These are phyloP conservation scores for Danaus chrysippus DNA, from an alignment of 2,888 invertebrate genomes.

Conservation along the genomic window DNA sequence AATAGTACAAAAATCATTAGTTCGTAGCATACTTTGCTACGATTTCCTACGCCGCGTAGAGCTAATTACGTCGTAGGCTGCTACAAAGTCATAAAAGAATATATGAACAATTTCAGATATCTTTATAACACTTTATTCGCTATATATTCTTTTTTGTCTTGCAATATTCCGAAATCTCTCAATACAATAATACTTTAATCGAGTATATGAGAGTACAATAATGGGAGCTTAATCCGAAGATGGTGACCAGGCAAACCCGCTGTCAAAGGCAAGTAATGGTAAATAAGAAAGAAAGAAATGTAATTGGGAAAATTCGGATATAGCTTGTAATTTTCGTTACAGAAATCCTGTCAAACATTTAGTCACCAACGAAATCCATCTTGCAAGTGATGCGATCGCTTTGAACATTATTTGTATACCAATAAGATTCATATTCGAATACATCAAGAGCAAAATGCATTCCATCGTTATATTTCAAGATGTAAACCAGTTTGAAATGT, in stretches of 20 bases:
- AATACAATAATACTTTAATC: background rate
- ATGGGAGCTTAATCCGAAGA: background rate
- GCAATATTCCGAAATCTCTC: no score
- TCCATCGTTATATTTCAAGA: constrained; percentile 2
- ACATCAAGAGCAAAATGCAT: background rate
- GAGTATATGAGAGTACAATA: background rate
- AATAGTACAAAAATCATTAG: no score
- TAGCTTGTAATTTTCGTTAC: constrained; percentile 18
- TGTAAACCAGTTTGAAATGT: constrained; percentile 11
- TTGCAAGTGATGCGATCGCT: background rate
- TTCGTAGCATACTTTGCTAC: background rate
- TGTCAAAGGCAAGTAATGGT: constrained; percentile 1
- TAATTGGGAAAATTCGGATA: constrained; percentile 8
- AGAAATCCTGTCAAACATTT: constrained; percentile 23
- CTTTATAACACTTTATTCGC: no score
- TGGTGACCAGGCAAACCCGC: constrained; percentile 4
- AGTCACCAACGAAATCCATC: constrained; percentile 19
- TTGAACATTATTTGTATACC: background rate
- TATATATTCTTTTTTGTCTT: no score
- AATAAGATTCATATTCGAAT: constrained; percentile 4
- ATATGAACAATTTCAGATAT: no score
- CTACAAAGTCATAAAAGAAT: background rate
- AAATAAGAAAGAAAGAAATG: constrained; percentile 8
- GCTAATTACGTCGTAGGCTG: background rate
- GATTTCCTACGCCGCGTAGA: background rate